Evolutionary conservation across 2,888 invertebrate genomes (phyloP).

Genomic region (Siphonodentalium dalli): DNA sequence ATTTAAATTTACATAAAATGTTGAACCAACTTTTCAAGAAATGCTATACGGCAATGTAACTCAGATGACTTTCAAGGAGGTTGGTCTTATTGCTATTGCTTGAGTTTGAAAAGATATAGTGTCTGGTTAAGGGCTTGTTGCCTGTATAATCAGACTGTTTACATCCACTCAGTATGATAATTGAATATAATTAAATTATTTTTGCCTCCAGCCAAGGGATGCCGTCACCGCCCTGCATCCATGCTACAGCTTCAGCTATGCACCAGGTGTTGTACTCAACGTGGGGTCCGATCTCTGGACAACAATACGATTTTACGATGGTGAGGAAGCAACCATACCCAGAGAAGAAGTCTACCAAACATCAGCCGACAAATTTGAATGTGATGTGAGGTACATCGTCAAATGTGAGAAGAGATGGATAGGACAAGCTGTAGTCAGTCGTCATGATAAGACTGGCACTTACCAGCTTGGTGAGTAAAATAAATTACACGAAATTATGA

Average conservation of each 20-base stretch:
- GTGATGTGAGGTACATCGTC: slow-evolving; percentile 50
- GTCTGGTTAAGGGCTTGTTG: too few species aligned
- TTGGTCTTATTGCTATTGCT: too few species aligned
- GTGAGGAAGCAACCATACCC: slow-evolving; percentile 34
- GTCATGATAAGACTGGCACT: slow-evolving; percentile 44
- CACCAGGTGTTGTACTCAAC: slow-evolving; percentile 48
- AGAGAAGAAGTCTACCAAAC: slow-evolving; percentile 45
- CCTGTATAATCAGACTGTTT: too few species aligned
- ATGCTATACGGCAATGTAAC: too few species aligned
- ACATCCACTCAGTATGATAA: too few species aligned
- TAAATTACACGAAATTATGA: too few species aligned
- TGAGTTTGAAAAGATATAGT: too few species aligned
- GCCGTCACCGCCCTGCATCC: slow-evolving; percentile 54
- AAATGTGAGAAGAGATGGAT: slow-evolving; percentile 47
- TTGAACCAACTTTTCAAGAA: too few species aligned
- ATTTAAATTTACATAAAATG: too few species aligned
- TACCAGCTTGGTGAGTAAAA: slow-evolving; percentile 47
- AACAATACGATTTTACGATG: slow-evolving; percentile 51
- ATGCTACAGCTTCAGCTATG: slow-evolving; percentile 51
- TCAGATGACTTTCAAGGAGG: too few species aligned
- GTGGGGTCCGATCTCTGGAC: slow-evolving; percentile 30
- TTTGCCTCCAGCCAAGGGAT: slow-evolving; percentile 35
- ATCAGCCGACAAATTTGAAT: slow-evolving; percentile 41
- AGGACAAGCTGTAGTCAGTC: slow-evolving; percentile 50
- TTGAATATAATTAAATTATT: neutral